Evolutionary conservation across 37 sponge, comb jelly and placozoan species (phyloP).

Genomic region (Oscarella lobularis): DNA sequence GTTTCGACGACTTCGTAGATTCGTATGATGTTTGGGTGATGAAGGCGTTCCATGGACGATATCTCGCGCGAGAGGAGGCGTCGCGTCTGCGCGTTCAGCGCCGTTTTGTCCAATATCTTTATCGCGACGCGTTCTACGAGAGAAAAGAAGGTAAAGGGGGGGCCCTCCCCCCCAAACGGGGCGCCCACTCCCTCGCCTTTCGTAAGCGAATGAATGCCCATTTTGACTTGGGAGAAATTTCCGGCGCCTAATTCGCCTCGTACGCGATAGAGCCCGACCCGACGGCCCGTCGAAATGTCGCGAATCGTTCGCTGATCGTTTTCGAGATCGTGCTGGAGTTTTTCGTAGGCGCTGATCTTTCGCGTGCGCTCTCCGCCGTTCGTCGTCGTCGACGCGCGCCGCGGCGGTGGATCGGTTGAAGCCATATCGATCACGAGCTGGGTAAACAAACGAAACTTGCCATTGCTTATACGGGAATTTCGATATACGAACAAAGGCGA

Average conservation of each 20-base stretch:
- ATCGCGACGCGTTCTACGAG: constrained; percentile 72
- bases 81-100: constrained; percentile 35
- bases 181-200: constrained; percentile 32
- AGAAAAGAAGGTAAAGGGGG: background rate
- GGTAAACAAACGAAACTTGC: too few relatives aligned
- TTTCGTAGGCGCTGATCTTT: constrained; percentile 13
- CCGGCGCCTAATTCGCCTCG: constrained; percentile 58
- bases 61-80: constrained; percentile 69
- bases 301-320: constrained; percentile 20
- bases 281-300: constrained; percentile 52
- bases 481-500: too few relatives aligned
- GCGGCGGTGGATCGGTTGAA: background rate
- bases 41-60: constrained; percentile 50
- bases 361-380: background rate
- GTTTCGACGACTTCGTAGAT: constrained; percentile 66
- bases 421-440: too few relatives aligned
- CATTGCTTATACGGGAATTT: too few relatives aligned
- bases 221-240: constrained; percentile 67
- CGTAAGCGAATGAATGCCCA: constrained; percentile 67
- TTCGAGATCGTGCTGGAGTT: constrained; percentile 22
- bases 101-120: constrained; percentile 69
- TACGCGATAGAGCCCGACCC: constrained; percentile 60
- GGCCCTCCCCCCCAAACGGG: background rate
- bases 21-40: constrained; percentile 59
- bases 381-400: too few relatives aligned